Evolutionary conservation across 2,113 vertebrate genomes (phyloP), one percentile per base, ranked within the genome.

Genomic region (Callionymus lyra): DNA sequence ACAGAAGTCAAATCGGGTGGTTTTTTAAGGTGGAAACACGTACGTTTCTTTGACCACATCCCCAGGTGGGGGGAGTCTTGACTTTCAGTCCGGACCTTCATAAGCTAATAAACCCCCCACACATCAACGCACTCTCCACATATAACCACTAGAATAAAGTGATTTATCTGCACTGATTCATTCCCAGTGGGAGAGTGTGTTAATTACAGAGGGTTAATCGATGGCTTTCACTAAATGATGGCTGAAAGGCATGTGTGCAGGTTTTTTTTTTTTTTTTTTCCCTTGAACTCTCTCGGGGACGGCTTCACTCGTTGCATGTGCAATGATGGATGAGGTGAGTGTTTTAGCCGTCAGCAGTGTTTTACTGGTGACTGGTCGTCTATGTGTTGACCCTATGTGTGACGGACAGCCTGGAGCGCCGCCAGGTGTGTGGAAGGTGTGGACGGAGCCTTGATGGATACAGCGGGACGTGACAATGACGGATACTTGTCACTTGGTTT

Each of bases 201-300:
- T 81, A 82, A 81, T 82, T 74, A 77, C 71, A 76, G 44, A 31
- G 40, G 34, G 10, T 53, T 67, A 63, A 82, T 82, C 76, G 6
- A 82, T 82, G 74, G 16, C 45, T 48, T 60, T 55, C 69, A 45
- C 54, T 69, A 64, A 67, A 65, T 36, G 43, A 65, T 52, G 50
- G 46, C 65, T 56, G 41, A 27, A 32, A 59, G 50, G 43, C 35
- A 31, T 38, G 31, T 41, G 10, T 50, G 41, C 42, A 12, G 21
- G 33, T 16, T 41, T 9, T 9, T n/a, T 14, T 15, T 19, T 34
- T 34, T 9, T 8, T 14, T 6, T 19, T 12, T 5, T 1, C 9
- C 31, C 39, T 50, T 31, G 43, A 47, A 35, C 15, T 34, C 52
- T 42, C 58, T 16, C 6, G 12, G 49, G 53, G 35, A 63, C 65